Base-by-base conservation (phyloP, 2,888 invertebrate genomes). In the Eristalis pertinax region DNA sequence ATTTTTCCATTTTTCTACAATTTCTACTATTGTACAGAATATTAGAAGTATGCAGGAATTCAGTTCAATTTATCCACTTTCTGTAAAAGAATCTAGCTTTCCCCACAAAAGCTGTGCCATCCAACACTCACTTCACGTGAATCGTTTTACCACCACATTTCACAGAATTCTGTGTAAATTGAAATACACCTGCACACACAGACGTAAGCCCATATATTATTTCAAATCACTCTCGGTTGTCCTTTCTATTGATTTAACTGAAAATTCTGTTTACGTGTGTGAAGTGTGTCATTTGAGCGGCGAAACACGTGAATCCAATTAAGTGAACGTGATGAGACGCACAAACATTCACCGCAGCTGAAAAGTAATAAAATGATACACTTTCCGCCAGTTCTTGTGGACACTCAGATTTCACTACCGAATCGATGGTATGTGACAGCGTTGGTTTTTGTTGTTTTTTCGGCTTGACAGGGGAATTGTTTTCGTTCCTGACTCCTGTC, bases 241-340 rank as follows among this genome's bases (percentile, higher is more conserved):
- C 50, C 50, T 50, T n/a, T 60, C 60, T 15, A 60, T 60, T 60
- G 60, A 60, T 60, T 60, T 26, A 24, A 60, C 58, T 35, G 58
- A 60, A 41, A 62, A 35, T 72, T 72, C 41, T 62, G 72, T 41
- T 41, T 72, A 72, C 72, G 72, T 62, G 70, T 70, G 38, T n/a
- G 26, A 62, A 50, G 24, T 32, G 26, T 35, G 19, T 60, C 58
- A 19, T 22, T 24, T 10, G 35, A 24, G 70, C 19, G 70, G 35
- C 70, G 35, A 58, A 70, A 60, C 62, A 72, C 72, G 62, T 72
- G 72, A 72, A 72, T 72, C 72, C 72, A 60, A 72, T 60, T 72
- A 72, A 62, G 24, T 8, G 24, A 26, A 72, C 72, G 72, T 72
- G 72, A 41, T 60, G 60, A 60, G 60, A 60, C 60, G 26, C 26